phyloP scores from a whole-genome alignment of 2,888 invertebrate species.

The Melanargia galathea region DNA sequence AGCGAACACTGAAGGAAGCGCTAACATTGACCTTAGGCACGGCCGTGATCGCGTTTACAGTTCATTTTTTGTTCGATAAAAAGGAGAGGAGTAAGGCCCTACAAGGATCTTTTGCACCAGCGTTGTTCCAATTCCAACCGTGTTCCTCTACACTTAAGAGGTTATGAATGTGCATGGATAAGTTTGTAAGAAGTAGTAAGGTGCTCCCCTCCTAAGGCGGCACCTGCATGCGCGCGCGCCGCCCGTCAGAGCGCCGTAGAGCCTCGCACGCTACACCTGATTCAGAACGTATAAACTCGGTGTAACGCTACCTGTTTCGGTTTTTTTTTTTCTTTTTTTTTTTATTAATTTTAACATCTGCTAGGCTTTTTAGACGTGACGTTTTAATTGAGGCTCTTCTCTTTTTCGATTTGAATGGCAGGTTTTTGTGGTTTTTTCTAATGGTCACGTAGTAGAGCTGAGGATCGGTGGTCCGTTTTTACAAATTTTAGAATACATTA shows the following conservation, averaged over 20 bases:
- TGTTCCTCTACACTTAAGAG: slow-evolving; percentile 40
- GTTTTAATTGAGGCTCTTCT: slow-evolving; percentile 39
- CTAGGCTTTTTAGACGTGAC: slow-evolving; percentile 42
- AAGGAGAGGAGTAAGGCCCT: slow-evolving; percentile 82
- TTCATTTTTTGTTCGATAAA: slow-evolving; percentile 83
- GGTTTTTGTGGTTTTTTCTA: slow-evolving; percentile 16
- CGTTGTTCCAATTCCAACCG: slow-evolving; percentile 39
- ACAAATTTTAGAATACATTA: not conserved
- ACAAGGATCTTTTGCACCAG: slow-evolving; percentile 49
- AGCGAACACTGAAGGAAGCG: slow-evolving; percentile 82
- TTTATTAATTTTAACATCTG: slow-evolving; percentile 51
- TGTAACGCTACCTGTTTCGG: slow-evolving; percentile 56
- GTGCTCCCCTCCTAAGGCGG: slow-evolving; percentile 81
- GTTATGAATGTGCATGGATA: slow-evolving; percentile 41
- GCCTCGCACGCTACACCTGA: slow-evolving; percentile 69
- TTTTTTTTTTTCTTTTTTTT: slow-evolving; percentile 39
- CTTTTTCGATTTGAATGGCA: slow-evolving; percentile 28
- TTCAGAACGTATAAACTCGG: slow-evolving; percentile 36
- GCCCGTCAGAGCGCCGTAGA: slow-evolving; percentile 72
- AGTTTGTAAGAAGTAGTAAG: slow-evolving; percentile 77
- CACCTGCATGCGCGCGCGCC: slow-evolving; percentile 75
- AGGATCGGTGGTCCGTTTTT: not conserved
- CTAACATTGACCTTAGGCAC: slow-evolving; percentile 82
- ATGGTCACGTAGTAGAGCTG: slow-evolving; percentile 5
- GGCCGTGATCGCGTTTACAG: slow-evolving; percentile 83